Evolutionary conservation across 2,888 invertebrate species (phyloP).

Genomic region (Agriotes lineatus): DNA sequence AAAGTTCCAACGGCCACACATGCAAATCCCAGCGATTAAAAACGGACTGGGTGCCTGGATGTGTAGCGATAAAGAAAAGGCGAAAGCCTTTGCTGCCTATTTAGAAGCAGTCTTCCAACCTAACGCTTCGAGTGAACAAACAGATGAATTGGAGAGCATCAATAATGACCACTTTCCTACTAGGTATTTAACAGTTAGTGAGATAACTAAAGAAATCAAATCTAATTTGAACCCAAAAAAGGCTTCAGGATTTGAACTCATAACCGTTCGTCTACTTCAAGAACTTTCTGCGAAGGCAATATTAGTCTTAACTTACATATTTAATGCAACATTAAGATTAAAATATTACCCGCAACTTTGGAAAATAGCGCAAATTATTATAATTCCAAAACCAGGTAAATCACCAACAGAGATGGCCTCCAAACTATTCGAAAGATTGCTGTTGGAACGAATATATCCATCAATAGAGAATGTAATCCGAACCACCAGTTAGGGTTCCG

Average conservation of each 20-base stretch:
- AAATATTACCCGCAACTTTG: neutral
- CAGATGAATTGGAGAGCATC: neutral
- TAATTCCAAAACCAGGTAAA: neutral
- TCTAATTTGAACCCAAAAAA: neutral
- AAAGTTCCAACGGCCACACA: neutral
- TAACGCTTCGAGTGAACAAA: neutral
- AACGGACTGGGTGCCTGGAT: constrained; percentile 1
- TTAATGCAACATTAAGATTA: constrained; percentile 5
- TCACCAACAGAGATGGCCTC: neutral
- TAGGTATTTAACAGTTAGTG: neutral
- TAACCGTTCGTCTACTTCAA: neutral
- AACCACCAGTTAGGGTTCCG: neutral
- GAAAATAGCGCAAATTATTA: neutral
- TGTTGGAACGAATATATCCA: too few relatives aligned
- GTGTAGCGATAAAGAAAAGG: neutral
- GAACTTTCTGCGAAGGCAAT: neutral
- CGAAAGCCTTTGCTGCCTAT: neutral
- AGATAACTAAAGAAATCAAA: constrained; percentile 1
- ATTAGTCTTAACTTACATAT: neutral
- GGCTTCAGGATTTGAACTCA: neutral
- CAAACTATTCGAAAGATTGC: too few relatives aligned
- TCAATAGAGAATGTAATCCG: neutral
- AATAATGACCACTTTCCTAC: neutral
- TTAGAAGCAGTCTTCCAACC: neutral
- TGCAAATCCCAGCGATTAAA: neutral